Conservation (phyloP, 2,113 vertebrate genomes). For the Oreochromis aureus region DNA sequence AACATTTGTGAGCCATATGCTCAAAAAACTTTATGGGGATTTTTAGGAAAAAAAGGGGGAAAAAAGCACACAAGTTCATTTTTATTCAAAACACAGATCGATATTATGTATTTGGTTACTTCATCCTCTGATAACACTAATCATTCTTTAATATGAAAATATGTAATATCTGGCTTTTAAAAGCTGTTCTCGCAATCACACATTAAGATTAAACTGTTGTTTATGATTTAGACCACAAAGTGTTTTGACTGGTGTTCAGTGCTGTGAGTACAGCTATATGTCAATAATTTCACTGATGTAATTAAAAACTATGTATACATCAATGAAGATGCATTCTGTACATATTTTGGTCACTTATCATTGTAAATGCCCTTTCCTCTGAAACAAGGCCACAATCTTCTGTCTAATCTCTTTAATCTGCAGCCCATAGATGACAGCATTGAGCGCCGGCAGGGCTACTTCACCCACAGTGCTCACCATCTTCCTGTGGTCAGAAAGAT, state of each 20-base stretch:
- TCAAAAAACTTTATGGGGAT: background rate
- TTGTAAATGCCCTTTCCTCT: background rate
- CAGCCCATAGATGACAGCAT: slow-evolving; percentile 50
- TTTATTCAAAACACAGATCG: background rate
- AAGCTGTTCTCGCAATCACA: background rate
- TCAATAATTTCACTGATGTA: background rate
- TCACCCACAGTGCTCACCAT: slow-evolving; percentile 9
- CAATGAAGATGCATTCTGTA: background rate
- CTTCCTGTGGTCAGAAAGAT: slow-evolving; percentile 42
- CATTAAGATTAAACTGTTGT: background rate
- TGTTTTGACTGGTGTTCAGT: background rate
- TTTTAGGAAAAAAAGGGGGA: background rate
- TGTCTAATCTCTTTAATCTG: slow-evolving; percentile 44
- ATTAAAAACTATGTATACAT: background rate
- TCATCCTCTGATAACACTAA: background rate
- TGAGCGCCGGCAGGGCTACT: slow-evolving; percentile 20
- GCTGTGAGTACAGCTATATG: background rate
- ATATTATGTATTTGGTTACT: background rate
- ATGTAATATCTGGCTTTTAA: background rate
- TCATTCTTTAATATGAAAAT: background rate
- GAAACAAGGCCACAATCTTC: background rate
- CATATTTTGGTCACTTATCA: background rate
- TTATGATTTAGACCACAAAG: background rate
- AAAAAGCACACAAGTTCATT: background rate
- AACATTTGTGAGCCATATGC: background rate